Evolutionary conservation across 2,113 vertebrate genomes (phyloP).

Genomic region (Mobula hypostoma): DNA sequence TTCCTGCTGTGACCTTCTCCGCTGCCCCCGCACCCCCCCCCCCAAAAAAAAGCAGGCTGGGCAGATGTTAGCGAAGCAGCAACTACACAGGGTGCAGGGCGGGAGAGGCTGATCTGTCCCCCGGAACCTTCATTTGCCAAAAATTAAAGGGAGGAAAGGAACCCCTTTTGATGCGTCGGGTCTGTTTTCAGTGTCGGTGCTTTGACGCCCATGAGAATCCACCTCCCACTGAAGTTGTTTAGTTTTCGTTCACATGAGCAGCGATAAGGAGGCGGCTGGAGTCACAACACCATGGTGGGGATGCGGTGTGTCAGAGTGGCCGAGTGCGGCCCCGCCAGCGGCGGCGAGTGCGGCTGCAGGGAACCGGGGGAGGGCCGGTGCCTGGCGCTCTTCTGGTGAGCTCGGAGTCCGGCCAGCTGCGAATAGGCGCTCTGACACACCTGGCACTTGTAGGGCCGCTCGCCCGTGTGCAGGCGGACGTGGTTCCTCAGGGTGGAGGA

Average conservation of each 20-base stretch:
- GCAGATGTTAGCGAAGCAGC: too few relatives aligned
- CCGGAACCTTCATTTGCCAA: background rate
- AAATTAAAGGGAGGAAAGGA: background rate
- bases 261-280: too few relatives aligned
- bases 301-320: slow-evolving; percentile 73
- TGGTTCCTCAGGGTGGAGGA: slow-evolving; percentile 95
- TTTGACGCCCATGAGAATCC: too few relatives aligned
- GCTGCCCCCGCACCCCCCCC: too few relatives aligned
- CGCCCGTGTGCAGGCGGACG: slow-evolving; percentile 92
- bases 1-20: too few relatives aligned
- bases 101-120: too few relatives aligned
- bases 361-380: slow-evolving; percentile 72
- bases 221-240: too few relatives aligned
- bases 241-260: too few relatives aligned
- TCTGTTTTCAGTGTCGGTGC: background rate
- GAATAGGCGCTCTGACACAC: slow-evolving; percentile 97
- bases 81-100: too few relatives aligned
- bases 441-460: slow-evolving; percentile 94
- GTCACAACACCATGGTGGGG: slow-evolving; percentile 85
- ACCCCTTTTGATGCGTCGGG: too few relatives aligned
- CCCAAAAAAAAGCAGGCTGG: too few relatives aligned
- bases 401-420: slow-evolving; percentile 89
- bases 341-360: slow-evolving; percentile 60
- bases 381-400: slow-evolving; percentile 93
- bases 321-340: slow-evolving; percentile 69